These are phyloP conservation scores for Neelides folsomi DNA, from an alignment of 2,888 invertebrate species.

Conservation along the genomic window DNA sequence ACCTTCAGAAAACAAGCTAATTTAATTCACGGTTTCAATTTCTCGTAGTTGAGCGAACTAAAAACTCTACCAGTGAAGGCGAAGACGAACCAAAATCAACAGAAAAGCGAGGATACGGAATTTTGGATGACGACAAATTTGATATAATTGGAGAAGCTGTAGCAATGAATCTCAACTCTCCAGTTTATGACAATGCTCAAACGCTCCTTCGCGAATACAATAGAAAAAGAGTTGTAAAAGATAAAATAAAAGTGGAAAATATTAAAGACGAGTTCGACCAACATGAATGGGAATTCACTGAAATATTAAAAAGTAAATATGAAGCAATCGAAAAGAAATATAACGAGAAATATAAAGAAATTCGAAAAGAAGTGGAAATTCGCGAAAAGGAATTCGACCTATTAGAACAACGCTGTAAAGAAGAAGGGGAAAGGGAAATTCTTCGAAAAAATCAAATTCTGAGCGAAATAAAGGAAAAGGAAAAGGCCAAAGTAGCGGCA, in stretches of 20 bases:
- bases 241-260: slow-evolving; percentile 2
- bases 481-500: slow-evolving; percentile 3
- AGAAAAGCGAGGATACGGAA: slow-evolving; percentile 9
- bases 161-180: too few species aligned
- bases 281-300: neutral
- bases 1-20: too few species aligned
- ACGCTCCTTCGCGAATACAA: too few species aligned
- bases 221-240: too few species aligned
- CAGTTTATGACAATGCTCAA: too few species aligned
- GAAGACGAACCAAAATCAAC: too few species aligned
- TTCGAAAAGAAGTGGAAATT: slow-evolving; percentile 1
- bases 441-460: too few species aligned
- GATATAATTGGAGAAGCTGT: neutral
- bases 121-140: slow-evolving; percentile 15
- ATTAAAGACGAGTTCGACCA: neutral
- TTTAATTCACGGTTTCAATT: too few species aligned
- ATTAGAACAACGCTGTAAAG: neutral
- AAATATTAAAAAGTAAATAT: too few species aligned
- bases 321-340: neutral
- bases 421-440: neutral
- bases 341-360: slow-evolving; percentile 2
- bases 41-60: too few species aligned
- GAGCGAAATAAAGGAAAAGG: neutral
- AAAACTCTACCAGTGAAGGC: too few species aligned
- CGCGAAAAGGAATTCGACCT: neutral